A percentile compares a stretch with the other conserved stretches of the same genome.
These are phyloP conservation scores for Kradibia gibbosae DNA, from an alignment of 1,140 invertebrate genomes.

Conservation along the genomic window DNA sequence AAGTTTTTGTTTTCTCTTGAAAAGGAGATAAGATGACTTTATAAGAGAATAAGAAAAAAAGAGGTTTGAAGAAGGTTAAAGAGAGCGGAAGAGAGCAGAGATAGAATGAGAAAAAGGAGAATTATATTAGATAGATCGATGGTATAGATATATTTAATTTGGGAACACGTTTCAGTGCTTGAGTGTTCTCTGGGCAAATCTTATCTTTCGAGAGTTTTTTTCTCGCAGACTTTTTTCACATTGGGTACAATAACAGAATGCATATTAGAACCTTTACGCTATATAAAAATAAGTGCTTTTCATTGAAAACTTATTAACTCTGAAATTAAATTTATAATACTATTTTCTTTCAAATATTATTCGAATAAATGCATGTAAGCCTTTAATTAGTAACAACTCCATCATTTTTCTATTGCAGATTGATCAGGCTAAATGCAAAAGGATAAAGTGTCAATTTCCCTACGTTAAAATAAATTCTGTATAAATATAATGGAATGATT, in stretches of 20 bases:
- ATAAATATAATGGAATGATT: too few species aligned
- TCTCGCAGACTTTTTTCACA: not conserved
- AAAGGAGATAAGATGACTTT: not conserved
- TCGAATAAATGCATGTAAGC: too few species aligned
- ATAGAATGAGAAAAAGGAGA: not conserved
- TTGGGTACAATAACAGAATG: not conserved
- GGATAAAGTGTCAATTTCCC: too few species aligned
- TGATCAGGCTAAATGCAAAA: too few species aligned
- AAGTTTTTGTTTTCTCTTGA: not conserved
- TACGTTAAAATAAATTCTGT: too few species aligned
- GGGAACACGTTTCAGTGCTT: slow-evolving; percentile 14
- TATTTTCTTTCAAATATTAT: too few species aligned
- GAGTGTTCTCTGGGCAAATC: slow-evolving; percentile 22
- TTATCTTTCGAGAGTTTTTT: slow-evolving; percentile 27
- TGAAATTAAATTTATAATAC: not conserved
- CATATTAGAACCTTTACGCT: not conserved
- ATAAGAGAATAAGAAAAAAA: not conserved
- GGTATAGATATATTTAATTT: slow-evolving; percentile 42
- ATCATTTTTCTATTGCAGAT: too few species aligned
- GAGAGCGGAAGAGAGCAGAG: not conserved
- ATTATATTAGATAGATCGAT: slow-evolving; percentile 42
- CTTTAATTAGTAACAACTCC: too few species aligned
- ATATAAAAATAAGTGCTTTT: slow-evolving; percentile 10
- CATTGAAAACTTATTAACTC: slow-evolving; percentile 25
- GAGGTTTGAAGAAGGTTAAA: not conserved